These are phyloP conservation scores for Prosopocoilus inquinatus DNA, from an alignment of 2,888 invertebrate species.

Conservation along the genomic window DNA sequence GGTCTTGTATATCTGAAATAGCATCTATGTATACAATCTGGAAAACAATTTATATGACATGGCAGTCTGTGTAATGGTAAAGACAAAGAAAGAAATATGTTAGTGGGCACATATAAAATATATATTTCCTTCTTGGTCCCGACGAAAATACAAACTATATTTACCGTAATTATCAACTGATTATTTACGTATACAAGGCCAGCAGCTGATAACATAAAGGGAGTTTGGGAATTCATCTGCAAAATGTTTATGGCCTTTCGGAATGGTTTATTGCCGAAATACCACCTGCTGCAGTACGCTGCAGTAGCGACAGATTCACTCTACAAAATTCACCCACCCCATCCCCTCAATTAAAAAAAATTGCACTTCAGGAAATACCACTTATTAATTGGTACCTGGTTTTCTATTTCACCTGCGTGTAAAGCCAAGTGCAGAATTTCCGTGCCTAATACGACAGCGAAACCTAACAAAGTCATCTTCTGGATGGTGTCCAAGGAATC, in stretches of 20 bases:
- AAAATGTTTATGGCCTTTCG: conserved; percentile 12
- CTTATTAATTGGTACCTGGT: no score
- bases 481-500: conserved; percentile 10
- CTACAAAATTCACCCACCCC: conserved; percentile 15
- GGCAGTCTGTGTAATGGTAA: no score
- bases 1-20: conserved; percentile 15
- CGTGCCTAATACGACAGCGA: conserved; percentile 2
- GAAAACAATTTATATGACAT: not conserved
- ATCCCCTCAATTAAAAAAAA: no score
- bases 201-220: conserved; percentile 12
- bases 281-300: conserved; percentile 17
- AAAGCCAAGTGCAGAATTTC: conserved; percentile 8
- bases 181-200: conserved; percentile 18
- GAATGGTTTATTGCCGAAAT: conserved; percentile 14
- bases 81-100: no score
- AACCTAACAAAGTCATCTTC: conserved; percentile 6
- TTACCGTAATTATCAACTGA: conserved; percentile 18
- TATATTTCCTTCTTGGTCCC: no score
- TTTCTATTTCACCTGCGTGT: conserved; percentile 12
- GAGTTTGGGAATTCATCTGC: conserved; percentile 16
- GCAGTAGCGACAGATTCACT: conserved; percentile 16
- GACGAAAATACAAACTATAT: not conserved
- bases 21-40: not conserved
- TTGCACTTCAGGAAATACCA: no score
- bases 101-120: no score